Evolutionary conservation across 2,113 vertebrate genomes (phyloP).

Genomic region (Proteles cristata): DNA sequence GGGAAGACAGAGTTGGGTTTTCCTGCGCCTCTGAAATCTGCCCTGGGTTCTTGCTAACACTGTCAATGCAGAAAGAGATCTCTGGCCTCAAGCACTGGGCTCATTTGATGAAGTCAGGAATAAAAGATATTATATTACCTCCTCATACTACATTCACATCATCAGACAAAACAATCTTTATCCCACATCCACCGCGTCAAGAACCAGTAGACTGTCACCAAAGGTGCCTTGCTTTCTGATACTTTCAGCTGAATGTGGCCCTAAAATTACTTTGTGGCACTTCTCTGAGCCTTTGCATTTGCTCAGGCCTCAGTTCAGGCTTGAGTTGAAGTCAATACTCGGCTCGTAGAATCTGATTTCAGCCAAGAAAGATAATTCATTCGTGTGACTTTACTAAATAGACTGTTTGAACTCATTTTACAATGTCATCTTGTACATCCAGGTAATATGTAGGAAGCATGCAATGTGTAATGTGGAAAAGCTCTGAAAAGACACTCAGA

Average conservation of each 20-base stretch:
- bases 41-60: rapidly evolving
- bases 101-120: not conserved
- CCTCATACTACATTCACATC: not conserved
- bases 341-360: not conserved
- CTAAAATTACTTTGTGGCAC: not conserved
- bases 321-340: not conserved
- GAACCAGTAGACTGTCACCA: not conserved
- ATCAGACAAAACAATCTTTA: not conserved
- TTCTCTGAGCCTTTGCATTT: not conserved
- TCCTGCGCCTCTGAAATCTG: not conserved
- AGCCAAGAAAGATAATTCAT: not conserved
- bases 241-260: not conserved
- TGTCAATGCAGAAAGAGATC: not conserved
- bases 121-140: not conserved
- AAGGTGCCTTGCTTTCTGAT: not conserved
- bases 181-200: rapidly evolving
- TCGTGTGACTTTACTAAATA: not conserved
- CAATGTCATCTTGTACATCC: not conserved
- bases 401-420: not conserved
- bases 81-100: not conserved
- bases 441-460: not conserved
- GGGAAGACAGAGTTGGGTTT: not conserved
- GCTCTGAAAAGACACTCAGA: not conserved
- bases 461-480: not conserved
- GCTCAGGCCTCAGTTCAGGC: not conserved